Evolutionary conservation across 2,888 invertebrate species (phyloP), one percentile per base, ranked within the genome.

Genomic region (Hofmannophila pseudospretella): DNA sequence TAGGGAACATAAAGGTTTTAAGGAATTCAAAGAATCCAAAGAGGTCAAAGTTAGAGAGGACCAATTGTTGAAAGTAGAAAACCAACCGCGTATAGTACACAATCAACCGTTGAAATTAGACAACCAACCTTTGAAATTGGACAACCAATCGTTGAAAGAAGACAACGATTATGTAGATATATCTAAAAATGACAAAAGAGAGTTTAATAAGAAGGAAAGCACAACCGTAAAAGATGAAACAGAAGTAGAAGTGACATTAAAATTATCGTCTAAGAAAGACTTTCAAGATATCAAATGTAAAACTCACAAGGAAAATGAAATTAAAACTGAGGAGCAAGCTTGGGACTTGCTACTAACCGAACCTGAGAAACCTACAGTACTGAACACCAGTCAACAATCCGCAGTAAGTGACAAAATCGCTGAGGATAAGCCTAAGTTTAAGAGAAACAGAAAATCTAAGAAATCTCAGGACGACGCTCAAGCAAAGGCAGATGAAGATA

Each of bases 331-430:
- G 47, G 82, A 84, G 19, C 82, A 80, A 49, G 81, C 82, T 9
- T 85, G 86, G 85, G 80, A 86, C 44, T 64, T 86, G 68, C 67
- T 85, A 31, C 42, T 81, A 8, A 76, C 60, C 39, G 82, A 84
- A 42, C 56, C 77, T 0, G 67, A 67, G 20, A 77, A 66, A 42
- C 51, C 57, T 26, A 47, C 48, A 5, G 31, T 38, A 2, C 29
- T 54, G 8, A 58, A 51, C 30, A 47, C 55, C 34, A 59, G 47
- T 30, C 54, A 52, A 27, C 46, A 60, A 12, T 34, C 57, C 28
- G 42, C 47, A 7, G 46, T 54, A 7, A 54, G 45, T 5, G 58
- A 62, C 25, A 55, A 52, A 29, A 53, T 45, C 45, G 16, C 31
- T 13, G 79, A 79, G 13, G 84, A 84, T 3, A 85, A 79, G 55